A percentile compares a stretch with the other conserved stretches of the same genome.
These are phyloP conservation scores for Oxytorus armatus DNA, from an alignment of 2,888 invertebrate species.

Conservation along the genomic window DNA sequence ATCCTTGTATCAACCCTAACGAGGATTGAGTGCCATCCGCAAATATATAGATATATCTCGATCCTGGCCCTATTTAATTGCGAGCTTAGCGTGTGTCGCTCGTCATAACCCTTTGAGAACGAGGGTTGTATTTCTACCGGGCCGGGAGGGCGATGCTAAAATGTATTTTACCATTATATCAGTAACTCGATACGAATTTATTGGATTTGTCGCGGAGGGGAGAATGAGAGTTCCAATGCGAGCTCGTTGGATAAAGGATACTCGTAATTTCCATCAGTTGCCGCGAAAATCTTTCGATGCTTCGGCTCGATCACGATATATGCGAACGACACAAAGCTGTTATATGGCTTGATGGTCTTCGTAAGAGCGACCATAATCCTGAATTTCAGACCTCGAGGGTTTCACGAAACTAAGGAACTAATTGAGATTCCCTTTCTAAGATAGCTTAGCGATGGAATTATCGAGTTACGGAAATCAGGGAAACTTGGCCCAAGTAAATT, in stretches of 20 bases:
- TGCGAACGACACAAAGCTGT: background rate
- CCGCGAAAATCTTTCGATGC: conserved; percentile 37
- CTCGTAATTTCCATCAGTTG: conserved; percentile 58
- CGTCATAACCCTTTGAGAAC: conserved; percentile 77
- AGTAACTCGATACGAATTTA: conserved; percentile 68
- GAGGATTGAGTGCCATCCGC: conserved; percentile 35
- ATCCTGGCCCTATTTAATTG: conserved; percentile 72
- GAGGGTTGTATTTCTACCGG: conserved; percentile 49
- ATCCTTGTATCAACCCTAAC: conserved; percentile 59
- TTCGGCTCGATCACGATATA: background rate
- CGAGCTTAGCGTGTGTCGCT: conserved; percentile 76
- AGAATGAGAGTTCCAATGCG: conserved; percentile 52
- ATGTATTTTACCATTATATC: conserved; percentile 47
- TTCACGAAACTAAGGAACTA: conserved; percentile 25
- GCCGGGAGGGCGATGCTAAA: conserved; percentile 5
- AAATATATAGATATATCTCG: conserved; percentile 5
- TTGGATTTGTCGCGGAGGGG: conserved; percentile 71
- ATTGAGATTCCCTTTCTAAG: conserved; percentile 31
- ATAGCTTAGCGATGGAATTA: conserved; percentile 10
- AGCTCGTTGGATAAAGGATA: conserved; percentile 56
- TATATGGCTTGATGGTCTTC: conserved; percentile 19
- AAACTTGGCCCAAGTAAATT: conserved; percentile 11
- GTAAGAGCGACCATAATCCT: conserved; percentile 28
- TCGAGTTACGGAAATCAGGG: conserved; percentile 13
- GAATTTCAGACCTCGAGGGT: conserved; percentile 21